Percentiles rank a stretch among this genome's conserved stretches.
Evolutionary conservation across 2,797 vertebrate species (phyloP).

Genomic region (Anabacerthia variegaticeps): DNA sequence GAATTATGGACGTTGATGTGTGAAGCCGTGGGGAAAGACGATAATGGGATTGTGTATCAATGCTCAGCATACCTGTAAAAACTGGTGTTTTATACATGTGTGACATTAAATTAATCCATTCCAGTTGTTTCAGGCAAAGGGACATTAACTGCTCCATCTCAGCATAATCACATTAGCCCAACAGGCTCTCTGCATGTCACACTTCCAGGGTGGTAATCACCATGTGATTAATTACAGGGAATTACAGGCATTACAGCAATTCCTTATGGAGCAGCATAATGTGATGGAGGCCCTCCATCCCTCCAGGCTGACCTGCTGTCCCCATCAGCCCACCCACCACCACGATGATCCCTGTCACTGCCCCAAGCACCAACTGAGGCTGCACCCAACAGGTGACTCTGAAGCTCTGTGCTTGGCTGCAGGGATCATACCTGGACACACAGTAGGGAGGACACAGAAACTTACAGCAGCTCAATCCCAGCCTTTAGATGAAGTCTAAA

Average conservation of each 20-base stretch:
- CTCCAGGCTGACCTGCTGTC: neutral
- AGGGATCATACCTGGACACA: accelerated
- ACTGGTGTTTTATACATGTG: neutral
- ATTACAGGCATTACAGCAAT: neutral
- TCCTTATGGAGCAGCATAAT: neutral
- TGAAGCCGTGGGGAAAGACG: neutral
- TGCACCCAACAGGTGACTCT: neutral
- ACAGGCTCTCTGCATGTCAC: neutral
- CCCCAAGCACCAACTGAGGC: accelerated
- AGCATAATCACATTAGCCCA: neutral
- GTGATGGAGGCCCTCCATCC: neutral
- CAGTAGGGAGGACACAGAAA: neutral
- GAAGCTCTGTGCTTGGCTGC: neutral
- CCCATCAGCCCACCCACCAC: neutral
- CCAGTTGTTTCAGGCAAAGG: neutral
- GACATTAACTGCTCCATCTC: slow-evolving; percentile 1
- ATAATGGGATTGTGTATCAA: neutral
- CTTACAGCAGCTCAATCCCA: neutral
- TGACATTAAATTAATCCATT: neutral
- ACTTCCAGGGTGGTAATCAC: neutral
- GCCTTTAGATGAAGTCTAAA: neutral
- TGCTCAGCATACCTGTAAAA: neutral
- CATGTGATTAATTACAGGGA: slow-evolving; percentile 10
- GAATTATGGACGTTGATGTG: neutral
- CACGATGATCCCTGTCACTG: accelerated